phyloP scores from a whole-genome alignment of 2,888 invertebrate species.

The Lottia scabra region DNA sequence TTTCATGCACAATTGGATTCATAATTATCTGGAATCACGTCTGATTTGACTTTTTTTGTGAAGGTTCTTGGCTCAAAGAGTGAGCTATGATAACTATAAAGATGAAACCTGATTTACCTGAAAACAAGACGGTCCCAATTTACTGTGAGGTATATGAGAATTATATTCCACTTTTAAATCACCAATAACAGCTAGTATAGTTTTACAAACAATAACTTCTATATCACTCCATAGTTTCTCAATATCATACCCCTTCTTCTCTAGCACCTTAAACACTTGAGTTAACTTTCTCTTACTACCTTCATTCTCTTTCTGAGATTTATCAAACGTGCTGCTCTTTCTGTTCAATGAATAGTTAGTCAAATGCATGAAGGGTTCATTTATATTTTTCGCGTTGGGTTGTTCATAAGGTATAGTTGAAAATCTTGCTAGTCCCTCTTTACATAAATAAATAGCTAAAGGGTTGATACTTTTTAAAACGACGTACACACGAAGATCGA shows the following conservation, averaged over 20 bases:
- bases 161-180: slow-evolving; percentile 69
- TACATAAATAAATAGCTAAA: slow-evolving; percentile 67
- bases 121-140: slow-evolving; percentile 70
- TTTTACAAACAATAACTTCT: slow-evolving; percentile 70
- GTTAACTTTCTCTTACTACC: slow-evolving; percentile 71
- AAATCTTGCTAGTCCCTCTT: slow-evolving; percentile 70
- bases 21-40: no score
- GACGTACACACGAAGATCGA: slow-evolving; percentile 71
- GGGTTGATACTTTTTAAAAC: slow-evolving; percentile 70
- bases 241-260: slow-evolving; percentile 64
- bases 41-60: no score
- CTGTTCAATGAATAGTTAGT: slow-evolving; percentile 73
- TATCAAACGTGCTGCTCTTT: slow-evolving; percentile 68
- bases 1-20: no score
- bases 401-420: slow-evolving; percentile 70
- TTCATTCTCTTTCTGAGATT: slow-evolving; percentile 63
- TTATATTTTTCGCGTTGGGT: slow-evolving; percentile 69
- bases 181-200: slow-evolving; percentile 70
- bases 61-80: no score
- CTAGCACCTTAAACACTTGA: slow-evolving; percentile 68
- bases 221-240: slow-evolving; percentile 69
- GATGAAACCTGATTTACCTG: slow-evolving; percentile 61
- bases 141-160: slow-evolving; percentile 63
- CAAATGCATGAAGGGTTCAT: slow-evolving; percentile 71
- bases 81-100: no score